phyloP scores from a whole-genome alignment of 2,888 invertebrate genomes.

The Psylliodes chrysocephalus region DNA sequence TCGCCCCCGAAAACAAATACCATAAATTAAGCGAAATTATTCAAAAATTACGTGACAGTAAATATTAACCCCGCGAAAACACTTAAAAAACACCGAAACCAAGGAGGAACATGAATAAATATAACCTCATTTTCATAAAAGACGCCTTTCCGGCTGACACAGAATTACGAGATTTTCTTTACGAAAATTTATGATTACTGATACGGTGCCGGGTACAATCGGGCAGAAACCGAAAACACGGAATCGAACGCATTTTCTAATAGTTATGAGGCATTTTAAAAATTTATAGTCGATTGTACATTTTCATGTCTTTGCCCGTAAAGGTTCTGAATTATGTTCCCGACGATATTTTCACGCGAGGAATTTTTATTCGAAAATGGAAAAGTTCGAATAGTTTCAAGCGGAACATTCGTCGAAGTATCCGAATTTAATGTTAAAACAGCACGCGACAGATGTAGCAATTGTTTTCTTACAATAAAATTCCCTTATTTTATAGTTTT shows the following conservation, averaged over 20 bases:
- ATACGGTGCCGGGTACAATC: slow-evolving; percentile 38
- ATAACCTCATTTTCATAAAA: slow-evolving; percentile 42
- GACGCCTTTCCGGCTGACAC: slow-evolving; percentile 38
- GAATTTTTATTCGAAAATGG: no score
- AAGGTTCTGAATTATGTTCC: neutral
- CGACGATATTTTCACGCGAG: no score
- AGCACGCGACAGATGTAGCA: no score
- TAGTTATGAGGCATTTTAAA: slow-evolving; percentile 9
- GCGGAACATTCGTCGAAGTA: no score
- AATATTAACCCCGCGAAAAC: slow-evolving; percentile 34
- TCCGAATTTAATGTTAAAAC: no score
- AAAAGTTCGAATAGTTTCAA: no score
- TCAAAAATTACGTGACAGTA: slow-evolving; percentile 32
- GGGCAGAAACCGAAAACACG: slow-evolving; percentile 14
- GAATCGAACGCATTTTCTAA: slow-evolving; percentile 19
- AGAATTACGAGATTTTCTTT: slow-evolving; percentile 15
- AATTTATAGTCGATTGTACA: neutral
- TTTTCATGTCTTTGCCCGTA: neutral
- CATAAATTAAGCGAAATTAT: slow-evolving; percentile 30
- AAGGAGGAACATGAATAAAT: slow-evolving; percentile 39
- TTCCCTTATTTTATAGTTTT: no score
- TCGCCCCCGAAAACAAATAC: slow-evolving; percentile 18
- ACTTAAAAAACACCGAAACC: slow-evolving; percentile 35
- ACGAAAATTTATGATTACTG: slow-evolving; percentile 33
- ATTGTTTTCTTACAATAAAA: no score